Evolutionary conservation across 2,888 invertebrate genomes (phyloP), one percentile per base, ranked within the genome.

Genomic region (Pandemis heparana): DNA sequence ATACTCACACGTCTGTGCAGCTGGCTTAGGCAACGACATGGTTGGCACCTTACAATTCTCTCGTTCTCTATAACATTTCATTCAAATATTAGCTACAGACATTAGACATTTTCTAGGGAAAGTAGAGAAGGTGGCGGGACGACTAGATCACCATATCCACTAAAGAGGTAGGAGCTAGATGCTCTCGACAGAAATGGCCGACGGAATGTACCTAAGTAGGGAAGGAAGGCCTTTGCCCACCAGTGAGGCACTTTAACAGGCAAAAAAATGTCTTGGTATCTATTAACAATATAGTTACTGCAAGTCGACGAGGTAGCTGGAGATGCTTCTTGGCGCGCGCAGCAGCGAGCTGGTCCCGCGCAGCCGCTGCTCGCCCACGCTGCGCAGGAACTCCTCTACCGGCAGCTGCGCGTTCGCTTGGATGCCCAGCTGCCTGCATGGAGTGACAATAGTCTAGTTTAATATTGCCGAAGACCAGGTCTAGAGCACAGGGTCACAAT

Each of bases 291-390:
- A 43, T 14, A 48, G 48, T 85, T 75, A 91, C 91, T 91, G 88
- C 71, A 92, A 78, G 73, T 92, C 92, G 4, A 83, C 48, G 23
- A 92, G 79, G 75, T 92, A 92, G 0, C 82, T 86, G n/a, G 84
- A 77, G 43, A 89, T 81, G 76, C 88, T 85, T 32, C 89, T 89
- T 0, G 95, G 92, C 3, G 96, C 89, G n/a, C 97, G 91, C 77
- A 97, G 95, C 70, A 97, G 86, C 0, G 95, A 91, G 46, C 96
- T 96, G 16, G 96, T 96, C 9, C 97, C 97, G 67, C 96, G 91
- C 61, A 97, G 95, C 70, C 95, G 95, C 16, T 96, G 88, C 78
- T 96, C 96, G 5, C 96, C 96, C 9, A 97, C 96, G 0, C 95
- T 95, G 38, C 95, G 94, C n/a, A 97, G 87, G 83, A 97, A 97